Conservation (phyloP, 2,888 invertebrate species). For the Phortica okadai region DNA sequence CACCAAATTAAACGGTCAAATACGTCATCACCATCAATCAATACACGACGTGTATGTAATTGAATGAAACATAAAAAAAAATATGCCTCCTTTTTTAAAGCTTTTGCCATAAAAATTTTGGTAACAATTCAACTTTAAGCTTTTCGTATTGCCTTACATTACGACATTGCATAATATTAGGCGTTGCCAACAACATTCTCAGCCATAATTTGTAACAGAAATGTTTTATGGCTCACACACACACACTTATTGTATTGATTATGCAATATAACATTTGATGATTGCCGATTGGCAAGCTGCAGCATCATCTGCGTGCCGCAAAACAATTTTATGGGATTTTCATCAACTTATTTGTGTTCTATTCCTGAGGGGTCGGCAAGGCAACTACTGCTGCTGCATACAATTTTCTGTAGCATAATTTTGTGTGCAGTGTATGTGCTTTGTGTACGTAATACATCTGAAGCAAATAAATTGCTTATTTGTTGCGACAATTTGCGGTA, state of each 20-base stretch:
- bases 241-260: conserved; percentile 16
- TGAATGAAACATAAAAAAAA: no score
- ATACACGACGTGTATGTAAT: neutral
- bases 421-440: conserved; percentile 3
- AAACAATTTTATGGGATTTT: conserved; percentile 66
- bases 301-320: conserved; percentile 37
- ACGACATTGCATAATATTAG: neutral
- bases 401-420: conserved; percentile 9
- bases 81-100: no score
- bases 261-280: conserved; percentile 12
- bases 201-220: neutral
- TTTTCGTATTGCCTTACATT: neutral
- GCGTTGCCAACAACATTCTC: neutral
- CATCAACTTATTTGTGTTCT: conserved; percentile 40
- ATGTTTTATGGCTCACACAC: conserved; percentile 2
- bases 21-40: no score
- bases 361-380: neutral
- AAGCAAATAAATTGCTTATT: conserved; percentile 70
- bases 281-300: conserved; percentile 7
- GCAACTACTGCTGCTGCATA: neutral
- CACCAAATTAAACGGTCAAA: no score
- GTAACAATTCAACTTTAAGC: no score
- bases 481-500: conserved; percentile 69
- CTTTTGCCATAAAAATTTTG: no score
- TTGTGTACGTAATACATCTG: conserved; percentile 40